Evolutionary conservation across 2,113 vertebrate species (phyloP).

Genomic region (Coracopsis vasa): DNA sequence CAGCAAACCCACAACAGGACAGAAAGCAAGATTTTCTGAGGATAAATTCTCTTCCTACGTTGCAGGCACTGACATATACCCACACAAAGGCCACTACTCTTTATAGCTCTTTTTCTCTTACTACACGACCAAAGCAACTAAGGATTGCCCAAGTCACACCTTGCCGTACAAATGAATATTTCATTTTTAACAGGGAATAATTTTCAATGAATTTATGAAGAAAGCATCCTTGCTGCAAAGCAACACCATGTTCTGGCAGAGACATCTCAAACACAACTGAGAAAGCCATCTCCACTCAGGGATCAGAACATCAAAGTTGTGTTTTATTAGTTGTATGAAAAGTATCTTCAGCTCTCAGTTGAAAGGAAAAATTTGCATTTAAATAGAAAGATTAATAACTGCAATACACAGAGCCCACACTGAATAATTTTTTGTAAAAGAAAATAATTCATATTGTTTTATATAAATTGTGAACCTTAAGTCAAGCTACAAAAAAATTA

Average conservation of each 20-base stretch:
- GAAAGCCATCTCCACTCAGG: conserved; percentile 51
- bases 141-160: not conserved
- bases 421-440: conserved; percentile 73
- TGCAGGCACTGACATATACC: not conserved
- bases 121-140: not conserved
- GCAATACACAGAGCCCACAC: conserved; percentile 68
- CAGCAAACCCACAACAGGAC: not conserved
- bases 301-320: conserved; percentile 71
- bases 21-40: not conserved
- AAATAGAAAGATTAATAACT: conserved; percentile 82
- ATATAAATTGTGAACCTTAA: conserved; percentile 68
- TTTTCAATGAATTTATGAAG: not conserved
- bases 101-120: not conserved
- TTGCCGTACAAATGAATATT: not conserved
- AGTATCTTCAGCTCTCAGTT: conserved; percentile 69
- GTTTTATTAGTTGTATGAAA: conserved; percentile 73
- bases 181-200: not conserved
- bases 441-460: conserved; percentile 76
- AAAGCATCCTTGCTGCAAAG: conserved; percentile 49
- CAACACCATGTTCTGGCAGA: conserved; percentile 24
- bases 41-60: not conserved
- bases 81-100: not conserved
- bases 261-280: conserved; percentile 28
- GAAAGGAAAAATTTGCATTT: conserved; percentile 81
- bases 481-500: conserved; percentile 59